These are phyloP conservation scores for Acrossocheilus wenchowensis DNA, from an alignment of 2,797 vertebrate genomes.

Conservation along the genomic window DNA sequence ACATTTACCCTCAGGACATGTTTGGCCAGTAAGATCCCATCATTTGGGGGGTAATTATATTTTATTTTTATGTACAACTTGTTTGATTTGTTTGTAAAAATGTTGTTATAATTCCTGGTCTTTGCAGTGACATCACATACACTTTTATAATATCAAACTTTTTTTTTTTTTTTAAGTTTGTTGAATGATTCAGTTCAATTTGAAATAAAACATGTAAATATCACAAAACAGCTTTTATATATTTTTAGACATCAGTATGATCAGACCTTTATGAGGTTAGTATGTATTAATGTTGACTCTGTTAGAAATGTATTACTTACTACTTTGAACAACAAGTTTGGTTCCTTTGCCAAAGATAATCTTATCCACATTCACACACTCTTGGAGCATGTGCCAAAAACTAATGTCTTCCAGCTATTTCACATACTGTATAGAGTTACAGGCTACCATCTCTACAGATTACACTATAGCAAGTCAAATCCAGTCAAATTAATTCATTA, in stretches of 20 bases:
- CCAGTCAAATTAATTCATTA: not conserved
- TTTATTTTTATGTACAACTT: not conserved
- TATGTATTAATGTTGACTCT: not conserved
- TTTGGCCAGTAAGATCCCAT: not conserved
- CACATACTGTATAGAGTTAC: not conserved
- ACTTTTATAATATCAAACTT: not conserved
- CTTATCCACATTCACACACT: conserved; percentile 12
- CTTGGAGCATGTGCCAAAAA: not conserved
- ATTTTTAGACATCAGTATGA: not conserved
- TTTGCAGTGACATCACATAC: not conserved
- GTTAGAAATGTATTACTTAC: conserved; percentile 18
- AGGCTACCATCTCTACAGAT: not conserved
- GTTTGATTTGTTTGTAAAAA: not conserved
- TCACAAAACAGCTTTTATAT: not conserved
- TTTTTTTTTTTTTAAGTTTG: not conserved
- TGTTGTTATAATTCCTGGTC: not conserved
- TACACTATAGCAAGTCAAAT: not conserved
- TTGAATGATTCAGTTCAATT: not conserved
- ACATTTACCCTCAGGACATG: conserved; percentile 4
- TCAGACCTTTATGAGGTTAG: not conserved
- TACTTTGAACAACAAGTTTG: conserved; percentile 13
- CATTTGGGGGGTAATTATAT: not conserved
- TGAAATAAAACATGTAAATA: not conserved
- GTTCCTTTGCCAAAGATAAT: conserved; percentile 12
- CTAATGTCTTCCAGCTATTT: not conserved